Percentiles rank a stretch among this genome's conserved stretches.
These are phyloP conservation scores for Cladorhizidae sp. DNA, from an alignment of 37 sponge, comb jelly and placozoan species.

Conservation along the genomic window DNA sequence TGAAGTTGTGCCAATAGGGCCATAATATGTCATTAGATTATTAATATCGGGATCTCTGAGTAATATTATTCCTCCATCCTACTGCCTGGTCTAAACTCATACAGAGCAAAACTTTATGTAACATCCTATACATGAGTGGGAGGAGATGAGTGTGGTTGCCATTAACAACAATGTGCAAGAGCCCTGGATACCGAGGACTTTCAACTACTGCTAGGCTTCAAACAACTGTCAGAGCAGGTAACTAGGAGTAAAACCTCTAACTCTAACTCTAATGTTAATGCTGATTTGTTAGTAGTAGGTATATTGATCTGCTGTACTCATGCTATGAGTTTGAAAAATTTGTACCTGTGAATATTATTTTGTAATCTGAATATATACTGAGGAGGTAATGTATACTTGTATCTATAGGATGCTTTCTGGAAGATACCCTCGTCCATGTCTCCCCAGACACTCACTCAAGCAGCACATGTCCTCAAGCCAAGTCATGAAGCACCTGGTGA, in stretches of 20 bases:
- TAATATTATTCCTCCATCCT: no score
- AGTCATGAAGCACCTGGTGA: background rate
- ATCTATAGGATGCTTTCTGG: constrained; percentile 75
- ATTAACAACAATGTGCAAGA: constrained; percentile 43
- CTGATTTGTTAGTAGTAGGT: no score
- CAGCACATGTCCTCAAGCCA: constrained; percentile 24
- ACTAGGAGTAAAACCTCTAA: no score
- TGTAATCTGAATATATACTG: background rate
- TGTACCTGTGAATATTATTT: no score
- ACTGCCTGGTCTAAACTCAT: background rate
- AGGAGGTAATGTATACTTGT: background rate
- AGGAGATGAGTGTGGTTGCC: constrained; percentile 72
- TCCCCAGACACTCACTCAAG: constrained; percentile 33
- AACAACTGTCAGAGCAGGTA: constrained; percentile 67
- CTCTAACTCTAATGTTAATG: no score
- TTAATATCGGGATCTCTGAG: no score
- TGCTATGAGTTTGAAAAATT: background rate
- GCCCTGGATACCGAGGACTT: constrained; percentile 29
- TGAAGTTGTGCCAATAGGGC: no score
- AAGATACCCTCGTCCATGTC: constrained; percentile 65
- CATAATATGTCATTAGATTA: no score
- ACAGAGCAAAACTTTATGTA: background rate
- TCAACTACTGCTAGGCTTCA: constrained; percentile 58
- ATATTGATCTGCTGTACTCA: no score
- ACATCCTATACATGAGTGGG: constrained; percentile 70